Base-by-base conservation (phyloP, 2,113 vertebrate genomes). In the Pandion haliaetus region DNA sequence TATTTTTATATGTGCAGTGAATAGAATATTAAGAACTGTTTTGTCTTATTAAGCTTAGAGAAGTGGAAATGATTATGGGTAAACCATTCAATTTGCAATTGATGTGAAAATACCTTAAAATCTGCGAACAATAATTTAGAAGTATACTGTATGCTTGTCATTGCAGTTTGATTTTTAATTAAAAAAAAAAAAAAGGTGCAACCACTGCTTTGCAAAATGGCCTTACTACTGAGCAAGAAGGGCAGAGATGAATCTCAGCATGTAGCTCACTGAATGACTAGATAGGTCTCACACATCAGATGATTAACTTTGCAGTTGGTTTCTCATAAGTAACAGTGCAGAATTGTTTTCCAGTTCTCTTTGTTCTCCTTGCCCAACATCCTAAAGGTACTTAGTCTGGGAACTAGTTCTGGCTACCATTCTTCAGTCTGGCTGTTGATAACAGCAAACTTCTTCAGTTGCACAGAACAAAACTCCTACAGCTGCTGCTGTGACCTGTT, bases 11-110 rank as follows among this genome's bases (percentile, higher is more conserved):
- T n/a, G n/a, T n/a, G n/a, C n/a, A n/a, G n/a, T n/a, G n/a, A n/a
- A n/a, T n/a, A n/a, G n/a, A n/a, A n/a, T n/a, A n/a, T n/a, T n/a
- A n/a, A n/a, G n/a, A n/a, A n/a, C n/a, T 29, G 8, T 59, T 72
- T 14, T 65, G 61, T 79, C 19, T 4, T 26, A 57, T 89, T 92
- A 29, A 90, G 21, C 17, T 40, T 26, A 83, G 34, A 91, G 66
- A 72, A 89, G 93, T 96, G 73, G 88, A 91, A 93, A 83, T 93
- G 83, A 82, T 66, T 77, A 77, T 54, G 74, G 85, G 83, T 91
- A 96, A 92, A 90, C 90, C 45, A 77, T 90, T 86, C 15, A 58
- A 69, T 90, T 96, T 97, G 91, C 71, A 90, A 70, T 77, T 94
- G 28, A 36, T 49, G 32, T 74, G n/a, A 69, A 76, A 58, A n/a